These are phyloP conservation scores for Peromyscus leucopus DNA, from an alignment of 2,113 vertebrate genomes.

Conservation along the genomic window DNA sequence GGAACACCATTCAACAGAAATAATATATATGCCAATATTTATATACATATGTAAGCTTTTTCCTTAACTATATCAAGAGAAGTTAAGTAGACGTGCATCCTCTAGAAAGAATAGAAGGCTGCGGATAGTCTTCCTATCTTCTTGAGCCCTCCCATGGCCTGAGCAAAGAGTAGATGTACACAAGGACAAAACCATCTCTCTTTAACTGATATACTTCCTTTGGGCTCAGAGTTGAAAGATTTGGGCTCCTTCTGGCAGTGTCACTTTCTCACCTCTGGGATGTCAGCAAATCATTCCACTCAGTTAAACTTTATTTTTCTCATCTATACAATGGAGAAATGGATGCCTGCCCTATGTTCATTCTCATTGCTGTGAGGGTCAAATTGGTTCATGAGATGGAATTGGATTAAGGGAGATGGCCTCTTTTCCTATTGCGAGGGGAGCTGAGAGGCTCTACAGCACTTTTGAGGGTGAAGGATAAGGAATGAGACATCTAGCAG, in stretches of 20 bases:
- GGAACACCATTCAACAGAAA: not conserved
- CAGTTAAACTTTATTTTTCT: conserved; percentile 35
- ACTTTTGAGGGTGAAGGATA: not conserved
- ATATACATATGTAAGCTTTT: not conserved
- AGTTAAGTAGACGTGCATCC: not conserved
- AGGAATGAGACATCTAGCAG: not conserved
- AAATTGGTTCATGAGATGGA: not conserved
- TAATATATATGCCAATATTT: not conserved
- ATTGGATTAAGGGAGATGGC: not conserved
- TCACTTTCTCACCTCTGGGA: not conserved
- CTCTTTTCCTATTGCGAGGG: not conserved
- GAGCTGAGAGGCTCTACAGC: not conserved
- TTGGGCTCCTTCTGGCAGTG: not conserved
- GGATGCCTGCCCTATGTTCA: not conserved
- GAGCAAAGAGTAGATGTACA: not conserved
- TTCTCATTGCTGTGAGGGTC: not conserved
- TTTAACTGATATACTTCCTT: not conserved
- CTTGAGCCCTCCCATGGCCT: not conserved
- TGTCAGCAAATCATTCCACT: conserved; percentile 14
- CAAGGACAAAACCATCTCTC: not conserved
- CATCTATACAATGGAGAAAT: not conserved
- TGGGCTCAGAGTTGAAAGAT: conserved; percentile 34
- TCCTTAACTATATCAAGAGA: not conserved
- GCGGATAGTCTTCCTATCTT: not conserved
- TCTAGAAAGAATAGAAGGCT: not conserved